A percentile compares a stretch with the other conserved stretches of the same genome.
These are phyloP conservation scores for Cyanoderma ruficeps DNA, from an alignment of 2,113 vertebrate genomes.

Conservation along the genomic window DNA sequence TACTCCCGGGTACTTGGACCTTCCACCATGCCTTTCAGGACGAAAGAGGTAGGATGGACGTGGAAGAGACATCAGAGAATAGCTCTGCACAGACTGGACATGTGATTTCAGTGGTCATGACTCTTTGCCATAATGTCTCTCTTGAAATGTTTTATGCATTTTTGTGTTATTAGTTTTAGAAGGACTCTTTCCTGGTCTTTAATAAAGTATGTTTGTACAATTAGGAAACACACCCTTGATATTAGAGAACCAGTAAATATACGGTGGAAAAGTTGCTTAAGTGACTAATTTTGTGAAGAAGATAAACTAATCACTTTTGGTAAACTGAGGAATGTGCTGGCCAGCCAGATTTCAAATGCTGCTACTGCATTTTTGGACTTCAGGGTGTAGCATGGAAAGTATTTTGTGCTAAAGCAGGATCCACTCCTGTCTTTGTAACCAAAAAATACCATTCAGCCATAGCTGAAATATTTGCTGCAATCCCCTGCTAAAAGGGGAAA, in stretches of 20 bases:
- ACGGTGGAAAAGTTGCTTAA: background rate
- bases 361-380: background rate
- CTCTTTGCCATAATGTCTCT: background rate
- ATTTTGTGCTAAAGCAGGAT: background rate
- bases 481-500: background rate
- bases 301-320: background rate
- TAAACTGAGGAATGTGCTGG: accelerated
- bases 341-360: background rate
- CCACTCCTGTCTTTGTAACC: background rate
- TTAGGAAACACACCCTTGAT: background rate
- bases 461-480: background rate
- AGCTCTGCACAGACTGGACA: background rate
- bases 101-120: accelerated
- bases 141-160: background rate
- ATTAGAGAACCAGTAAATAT: background rate
- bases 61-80: background rate
- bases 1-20: background rate
- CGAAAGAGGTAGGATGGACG: background rate
- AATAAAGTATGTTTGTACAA: background rate
- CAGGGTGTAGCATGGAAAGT: background rate
- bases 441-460: background rate
- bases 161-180: background rate
- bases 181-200: background rate
- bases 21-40: background rate
- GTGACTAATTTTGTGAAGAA: background rate